Conservation (phyloP, 2,113 vertebrate genomes). For the Manacus vitellinus region DNA sequence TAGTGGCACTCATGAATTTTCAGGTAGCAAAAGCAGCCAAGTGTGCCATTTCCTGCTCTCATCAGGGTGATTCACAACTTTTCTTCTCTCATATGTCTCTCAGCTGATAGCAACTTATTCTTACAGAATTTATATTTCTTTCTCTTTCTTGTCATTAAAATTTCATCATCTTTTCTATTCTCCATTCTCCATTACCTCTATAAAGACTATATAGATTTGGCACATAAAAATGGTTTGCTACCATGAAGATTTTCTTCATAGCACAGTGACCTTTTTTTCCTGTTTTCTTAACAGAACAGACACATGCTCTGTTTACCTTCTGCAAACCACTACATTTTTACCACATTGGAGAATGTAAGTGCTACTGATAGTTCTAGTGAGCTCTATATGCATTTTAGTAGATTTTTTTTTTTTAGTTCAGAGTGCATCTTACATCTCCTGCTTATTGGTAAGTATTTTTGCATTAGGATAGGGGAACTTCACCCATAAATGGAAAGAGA, state of each 20-base stretch:
- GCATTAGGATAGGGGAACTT: not conserved
- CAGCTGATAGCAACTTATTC: not conserved
- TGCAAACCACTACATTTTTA: not conserved
- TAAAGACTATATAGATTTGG: not conserved
- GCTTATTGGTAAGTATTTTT: not conserved
- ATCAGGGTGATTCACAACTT: not conserved
- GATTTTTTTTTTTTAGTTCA: not conserved
- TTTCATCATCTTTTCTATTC: not conserved
- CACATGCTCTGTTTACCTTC: not conserved
- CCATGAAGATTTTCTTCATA: not conserved
- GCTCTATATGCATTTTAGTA: slow-evolving; percentile 3
- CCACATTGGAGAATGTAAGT: not conserved
- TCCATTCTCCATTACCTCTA: not conserved
- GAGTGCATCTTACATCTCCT: not conserved
- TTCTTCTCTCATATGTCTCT: not conserved
- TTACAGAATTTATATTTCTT: not conserved
- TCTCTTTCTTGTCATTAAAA: not conserved
- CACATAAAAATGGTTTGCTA: not conserved
- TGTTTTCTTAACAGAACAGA: not conserved
- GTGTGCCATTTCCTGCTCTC: not conserved
- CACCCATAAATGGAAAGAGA: not conserved
- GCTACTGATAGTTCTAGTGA: not conserved
- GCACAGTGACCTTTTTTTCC: not conserved
- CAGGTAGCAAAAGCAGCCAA: not conserved
- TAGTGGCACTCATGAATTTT: slow-evolving; percentile 4